A percentile compares a stretch with the other conserved stretches of the same genome.
phyloP scores from a whole-genome alignment of 2,797 vertebrate genomes.

The Pseudochirops corinnae region DNA sequence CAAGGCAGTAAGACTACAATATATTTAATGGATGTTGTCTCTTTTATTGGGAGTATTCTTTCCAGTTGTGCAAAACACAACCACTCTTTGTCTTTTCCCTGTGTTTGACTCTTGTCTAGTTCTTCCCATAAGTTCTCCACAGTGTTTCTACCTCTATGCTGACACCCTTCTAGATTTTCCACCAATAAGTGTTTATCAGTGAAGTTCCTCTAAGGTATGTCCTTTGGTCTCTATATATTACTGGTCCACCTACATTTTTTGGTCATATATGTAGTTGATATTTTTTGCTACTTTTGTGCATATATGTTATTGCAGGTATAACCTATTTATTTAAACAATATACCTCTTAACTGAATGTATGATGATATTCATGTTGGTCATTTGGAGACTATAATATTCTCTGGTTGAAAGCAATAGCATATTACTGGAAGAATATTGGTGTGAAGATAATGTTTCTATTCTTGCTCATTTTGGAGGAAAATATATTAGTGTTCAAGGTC shows the following conservation, averaged over 20 bases:
- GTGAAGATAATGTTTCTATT: neutral
- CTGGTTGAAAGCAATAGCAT: neutral
- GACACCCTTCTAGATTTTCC: neutral
- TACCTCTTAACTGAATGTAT: neutral
- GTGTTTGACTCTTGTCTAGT: neutral
- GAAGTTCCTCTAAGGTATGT: neutral
- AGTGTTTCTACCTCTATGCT: neutral
- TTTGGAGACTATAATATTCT: neutral
- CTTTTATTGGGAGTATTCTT: neutral
- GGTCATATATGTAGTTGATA: neutral
- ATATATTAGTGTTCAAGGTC: too few species aligned
- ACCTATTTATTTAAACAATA: neutral
- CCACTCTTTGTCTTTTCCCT: neutral
- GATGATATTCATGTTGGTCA: neutral
- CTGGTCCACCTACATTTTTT: neutral
- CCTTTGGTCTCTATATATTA: neutral
- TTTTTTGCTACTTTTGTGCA: neutral
- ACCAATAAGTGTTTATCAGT: neutral
- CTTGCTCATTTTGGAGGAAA: neutral
- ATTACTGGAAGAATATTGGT: neutral
- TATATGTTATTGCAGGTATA: neutral
- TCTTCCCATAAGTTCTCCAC: neutral
- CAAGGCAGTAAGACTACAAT: neutral
- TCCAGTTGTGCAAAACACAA: neutral
- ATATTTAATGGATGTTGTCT: neutral